Evolutionary conservation across 2,797 vertebrate species (phyloP).

Genomic region (Craterocephalus amniculus): DNA sequence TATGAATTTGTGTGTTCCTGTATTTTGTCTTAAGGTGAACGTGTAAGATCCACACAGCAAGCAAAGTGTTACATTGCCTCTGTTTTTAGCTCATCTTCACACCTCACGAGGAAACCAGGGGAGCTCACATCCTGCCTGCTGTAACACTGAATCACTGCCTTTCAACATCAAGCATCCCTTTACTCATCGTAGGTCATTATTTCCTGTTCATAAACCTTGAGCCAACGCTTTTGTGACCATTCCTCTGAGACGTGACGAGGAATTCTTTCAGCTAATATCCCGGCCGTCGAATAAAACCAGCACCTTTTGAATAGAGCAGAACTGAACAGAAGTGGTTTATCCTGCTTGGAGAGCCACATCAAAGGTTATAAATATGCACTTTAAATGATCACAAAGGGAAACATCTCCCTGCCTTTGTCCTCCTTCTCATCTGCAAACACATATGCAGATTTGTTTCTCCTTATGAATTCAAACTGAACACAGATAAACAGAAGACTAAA

Average conservation of each 20-base stretch:
- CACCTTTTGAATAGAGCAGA: background rate
- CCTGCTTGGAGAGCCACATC: background rate
- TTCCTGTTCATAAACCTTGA: slow-evolving; percentile 23
- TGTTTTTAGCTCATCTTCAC: slow-evolving; percentile 57
- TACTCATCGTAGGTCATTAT: slow-evolving; percentile 21
- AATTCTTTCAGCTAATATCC: background rate
- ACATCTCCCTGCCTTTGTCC: background rate
- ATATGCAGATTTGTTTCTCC: background rate
- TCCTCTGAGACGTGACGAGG: background rate
- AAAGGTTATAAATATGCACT: background rate
- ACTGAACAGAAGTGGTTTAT: background rate
- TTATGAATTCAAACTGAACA: background rate
- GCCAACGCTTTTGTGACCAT: background rate
- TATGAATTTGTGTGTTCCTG: slow-evolving; percentile 8
- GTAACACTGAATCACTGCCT: slow-evolving; percentile 25
- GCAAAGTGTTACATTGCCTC: slow-evolving; percentile 55
- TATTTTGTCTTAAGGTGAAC: slow-evolving; percentile 33
- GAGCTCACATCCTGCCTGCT: slow-evolving; percentile 38
- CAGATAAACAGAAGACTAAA: background rate
- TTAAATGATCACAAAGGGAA: background rate
- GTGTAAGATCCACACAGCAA: slow-evolving; percentile 33
- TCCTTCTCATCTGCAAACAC: background rate
- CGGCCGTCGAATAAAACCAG: background rate
- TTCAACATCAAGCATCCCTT: slow-evolving; percentile 12
- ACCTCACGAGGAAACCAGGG: slow-evolving; percentile 40